Evolutionary conservation across 2,797 vertebrate genomes (phyloP).

Genomic region (Catharus ustulatus): DNA sequence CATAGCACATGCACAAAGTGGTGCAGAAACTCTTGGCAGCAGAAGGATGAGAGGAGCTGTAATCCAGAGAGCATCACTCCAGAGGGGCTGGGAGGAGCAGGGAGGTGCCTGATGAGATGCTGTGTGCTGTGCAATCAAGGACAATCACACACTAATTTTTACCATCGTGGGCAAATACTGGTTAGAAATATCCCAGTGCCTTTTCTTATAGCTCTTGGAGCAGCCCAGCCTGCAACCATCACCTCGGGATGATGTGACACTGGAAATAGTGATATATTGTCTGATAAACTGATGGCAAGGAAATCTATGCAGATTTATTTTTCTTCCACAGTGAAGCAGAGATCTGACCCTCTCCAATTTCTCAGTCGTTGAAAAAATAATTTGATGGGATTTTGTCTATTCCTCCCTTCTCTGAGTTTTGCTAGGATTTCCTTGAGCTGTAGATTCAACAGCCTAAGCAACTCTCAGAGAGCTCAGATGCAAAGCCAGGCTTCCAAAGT

Average conservation of each 20-base stretch:
- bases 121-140: neutral
- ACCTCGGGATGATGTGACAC: neutral
- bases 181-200: neutral
- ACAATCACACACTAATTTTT: neutral
- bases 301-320: neutral
- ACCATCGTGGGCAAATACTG: neutral
- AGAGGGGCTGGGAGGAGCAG: neutral
- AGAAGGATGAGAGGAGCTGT: neutral
- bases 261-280: neutral
- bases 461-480: neutral
- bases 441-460: neutral
- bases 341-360: neutral
- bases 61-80: neutral
- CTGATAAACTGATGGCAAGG: neutral
- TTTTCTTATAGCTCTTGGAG: neutral
- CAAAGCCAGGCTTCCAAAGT: neutral
- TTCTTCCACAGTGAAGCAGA: neutral
- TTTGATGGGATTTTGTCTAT: neutral
- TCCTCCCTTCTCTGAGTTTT: neutral
- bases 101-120: neutral
- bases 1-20: neutral
- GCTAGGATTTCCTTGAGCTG: neutral
- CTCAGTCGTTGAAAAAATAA: neutral
- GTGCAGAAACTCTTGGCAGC: neutral
- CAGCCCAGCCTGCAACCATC: neutral